Evolutionary conservation across 2,888 invertebrate genomes (phyloP).

Genomic region (Drepana falcataria): DNA sequence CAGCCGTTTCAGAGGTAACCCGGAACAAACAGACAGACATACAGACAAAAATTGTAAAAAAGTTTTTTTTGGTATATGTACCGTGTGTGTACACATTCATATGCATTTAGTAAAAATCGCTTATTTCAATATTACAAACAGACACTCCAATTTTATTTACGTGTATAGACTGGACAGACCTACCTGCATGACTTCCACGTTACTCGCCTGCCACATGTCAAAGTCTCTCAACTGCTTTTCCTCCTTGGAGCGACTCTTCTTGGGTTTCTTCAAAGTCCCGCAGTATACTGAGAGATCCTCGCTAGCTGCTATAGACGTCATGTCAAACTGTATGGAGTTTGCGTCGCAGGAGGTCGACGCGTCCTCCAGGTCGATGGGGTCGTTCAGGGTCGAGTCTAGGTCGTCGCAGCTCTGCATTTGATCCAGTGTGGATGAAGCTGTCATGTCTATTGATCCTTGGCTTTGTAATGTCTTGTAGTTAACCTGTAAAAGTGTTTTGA

Average conservation of each 20-base stretch:
- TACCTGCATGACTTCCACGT: constrained; percentile 65
- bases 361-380: constrained; percentile 34
- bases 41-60: too few species aligned
- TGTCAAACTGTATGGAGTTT: constrained; percentile 51
- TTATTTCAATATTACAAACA: too few species aligned
- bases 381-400: constrained; percentile 16
- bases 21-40: too few species aligned
- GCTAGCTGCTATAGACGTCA: constrained; percentile 48
- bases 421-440: constrained; percentile 43
- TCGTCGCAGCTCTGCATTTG: constrained; percentile 23
- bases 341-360: constrained; percentile 60
- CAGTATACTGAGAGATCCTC: constrained; percentile 58
- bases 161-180: neutral
- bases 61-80: too few species aligned
- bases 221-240: constrained; percentile 42
- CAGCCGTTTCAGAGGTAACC: too few species aligned
- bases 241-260: constrained; percentile 42
- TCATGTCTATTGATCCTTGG: constrained; percentile 38
- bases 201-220: constrained; percentile 68
- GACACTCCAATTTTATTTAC: too few species aligned
- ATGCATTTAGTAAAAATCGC: too few species aligned
- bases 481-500: constrained; percentile 25
- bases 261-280: constrained; percentile 52
- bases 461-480: constrained; percentile 47
- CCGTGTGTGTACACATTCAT: too few species aligned